A percentile compares a stretch with the other conserved stretches of the same genome.
These are phyloP conservation scores for Papilio gigon DNA, from an alignment of 2,888 invertebrate species.

Conservation along the genomic window DNA sequence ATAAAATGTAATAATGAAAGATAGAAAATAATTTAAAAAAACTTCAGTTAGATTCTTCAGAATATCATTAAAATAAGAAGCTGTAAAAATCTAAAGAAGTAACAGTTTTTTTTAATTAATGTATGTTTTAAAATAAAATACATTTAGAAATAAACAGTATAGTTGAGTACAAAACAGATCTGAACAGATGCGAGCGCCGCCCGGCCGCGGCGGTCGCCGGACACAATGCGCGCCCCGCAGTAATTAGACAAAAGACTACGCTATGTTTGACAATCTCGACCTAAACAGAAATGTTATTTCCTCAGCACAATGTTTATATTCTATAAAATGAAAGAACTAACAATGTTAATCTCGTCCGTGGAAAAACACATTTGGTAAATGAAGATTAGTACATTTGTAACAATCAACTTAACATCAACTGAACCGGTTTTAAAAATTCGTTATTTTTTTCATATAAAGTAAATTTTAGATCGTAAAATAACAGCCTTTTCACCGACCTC, in stretches of 20 bases:
- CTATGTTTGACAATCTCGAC: slow-evolving; percentile 15
- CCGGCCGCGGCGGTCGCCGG: background rate
- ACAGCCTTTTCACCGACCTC: too few relatives aligned
- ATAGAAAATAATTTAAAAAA: background rate
- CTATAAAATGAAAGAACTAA: background rate
- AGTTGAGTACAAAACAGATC: background rate
- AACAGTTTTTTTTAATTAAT: slow-evolving; percentile 38
- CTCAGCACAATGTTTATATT: background rate
- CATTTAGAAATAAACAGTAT: background rate
- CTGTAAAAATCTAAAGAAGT: background rate
- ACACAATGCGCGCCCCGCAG: slow-evolving; percentile 32
- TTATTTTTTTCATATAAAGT: too few relatives aligned
- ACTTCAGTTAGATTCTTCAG: background rate
- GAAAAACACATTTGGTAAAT: too few relatives aligned
- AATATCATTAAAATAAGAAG: too few relatives aligned
- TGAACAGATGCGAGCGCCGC: slow-evolving; percentile 25
- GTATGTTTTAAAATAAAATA: background rate
- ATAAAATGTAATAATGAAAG: too few relatives aligned
- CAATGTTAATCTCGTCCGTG: too few relatives aligned
- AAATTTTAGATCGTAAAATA: too few relatives aligned
- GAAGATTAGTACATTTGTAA: too few relatives aligned
- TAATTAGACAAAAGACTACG: slow-evolving; percentile 38
- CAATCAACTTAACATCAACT: too few relatives aligned
- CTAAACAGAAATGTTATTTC: slow-evolving; percentile 7
- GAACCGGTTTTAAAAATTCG: too few relatives aligned